Evolutionary conservation across 2,888 invertebrate genomes (phyloP).

Genomic region (Portevinia maculata): DNA sequence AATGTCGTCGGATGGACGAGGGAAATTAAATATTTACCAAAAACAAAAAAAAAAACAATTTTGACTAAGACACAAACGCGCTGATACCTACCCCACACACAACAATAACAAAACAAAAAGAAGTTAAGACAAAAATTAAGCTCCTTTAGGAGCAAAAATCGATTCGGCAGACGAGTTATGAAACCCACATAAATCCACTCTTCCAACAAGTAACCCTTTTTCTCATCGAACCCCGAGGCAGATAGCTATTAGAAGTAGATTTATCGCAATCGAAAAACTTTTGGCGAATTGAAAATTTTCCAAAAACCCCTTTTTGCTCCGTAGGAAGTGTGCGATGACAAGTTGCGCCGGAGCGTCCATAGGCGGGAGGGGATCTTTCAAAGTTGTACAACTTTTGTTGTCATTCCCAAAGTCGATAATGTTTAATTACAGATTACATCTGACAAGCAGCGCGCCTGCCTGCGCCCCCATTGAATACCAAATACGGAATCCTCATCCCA

Average conservation of each 20-base stretch:
- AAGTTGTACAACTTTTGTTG: slow-evolving; percentile 75
- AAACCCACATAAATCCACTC: slow-evolving; percentile 67
- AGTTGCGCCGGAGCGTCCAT: slow-evolving; percentile 47
- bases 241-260: slow-evolving; percentile 74
- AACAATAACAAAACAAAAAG: slow-evolving; percentile 30
- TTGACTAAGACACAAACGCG: slow-evolving; percentile 42
- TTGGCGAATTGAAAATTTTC: slow-evolving; percentile 73
- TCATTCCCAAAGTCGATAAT: slow-evolving; percentile 79
- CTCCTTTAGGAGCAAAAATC: slow-evolving; percentile 43
- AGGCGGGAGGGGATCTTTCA: slow-evolving; percentile 7
- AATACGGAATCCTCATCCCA: not conserved
- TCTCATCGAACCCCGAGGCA: slow-evolving; percentile 39
- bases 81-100: too few relatives aligned
- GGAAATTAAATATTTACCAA: slow-evolving; percentile 73
- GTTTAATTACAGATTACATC: slow-evolving; percentile 77
- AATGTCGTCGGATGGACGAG: slow-evolving; percentile 74
- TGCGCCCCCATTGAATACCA: not conserved
- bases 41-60: slow-evolving; percentile 57
- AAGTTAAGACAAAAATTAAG: slow-evolving; percentile 68
- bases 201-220: slow-evolving; percentile 5
- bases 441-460: slow-evolving; percentile 52
- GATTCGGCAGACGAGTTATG: slow-evolving; percentile 57
- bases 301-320: slow-evolving; percentile 26
- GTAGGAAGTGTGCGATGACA: slow-evolving; percentile 64
- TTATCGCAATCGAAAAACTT: slow-evolving; percentile 74